A percentile compares a stretch with the other conserved stretches of the same genome.
These are phyloP conservation scores for Salticus scenicus DNA, from an alignment of 2,888 invertebrate genomes.

Conservation along the genomic window DNA sequence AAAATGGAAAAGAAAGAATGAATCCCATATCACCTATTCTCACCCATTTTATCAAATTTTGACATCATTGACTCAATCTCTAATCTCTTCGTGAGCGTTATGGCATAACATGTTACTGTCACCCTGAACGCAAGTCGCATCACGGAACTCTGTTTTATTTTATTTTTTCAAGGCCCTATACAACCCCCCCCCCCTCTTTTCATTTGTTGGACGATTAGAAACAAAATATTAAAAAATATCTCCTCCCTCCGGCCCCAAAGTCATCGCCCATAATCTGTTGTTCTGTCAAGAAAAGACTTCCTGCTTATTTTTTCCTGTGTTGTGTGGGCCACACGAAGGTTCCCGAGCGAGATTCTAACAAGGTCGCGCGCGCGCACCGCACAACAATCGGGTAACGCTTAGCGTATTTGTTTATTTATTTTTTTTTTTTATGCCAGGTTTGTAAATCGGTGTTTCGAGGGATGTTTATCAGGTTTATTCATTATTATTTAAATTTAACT, in stretches of 20 bases:
- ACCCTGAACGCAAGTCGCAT: not conserved
- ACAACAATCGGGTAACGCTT: constrained; percentile 2
- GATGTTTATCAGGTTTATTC: no score
- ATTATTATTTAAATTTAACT: no score
- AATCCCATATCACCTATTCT: not conserved
- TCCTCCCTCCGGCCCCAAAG: not conserved
- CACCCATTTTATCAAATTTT: not conserved
- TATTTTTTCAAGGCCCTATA: not conserved
- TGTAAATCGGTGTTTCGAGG: not conserved
- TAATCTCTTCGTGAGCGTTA: not conserved
- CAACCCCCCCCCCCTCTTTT: not conserved
- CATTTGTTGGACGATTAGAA: not conserved
- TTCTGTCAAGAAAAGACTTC: not conserved
- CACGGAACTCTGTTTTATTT: not conserved
- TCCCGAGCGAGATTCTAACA: not conserved
- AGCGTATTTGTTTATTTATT: no score
- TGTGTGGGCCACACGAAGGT: constrained; percentile 11
- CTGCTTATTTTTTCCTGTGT: not conserved
- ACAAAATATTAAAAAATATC: not conserved
- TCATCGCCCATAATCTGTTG: constrained; percentile 19
- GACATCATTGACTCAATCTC: not conserved
- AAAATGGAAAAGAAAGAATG: no score
- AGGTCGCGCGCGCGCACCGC: not conserved
- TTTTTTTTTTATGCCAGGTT: not conserved
- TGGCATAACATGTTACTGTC: not conserved